phyloP scores from a whole-genome alignment of 2,888 invertebrate genomes.

The Acrocyrtus sp. region DNA sequence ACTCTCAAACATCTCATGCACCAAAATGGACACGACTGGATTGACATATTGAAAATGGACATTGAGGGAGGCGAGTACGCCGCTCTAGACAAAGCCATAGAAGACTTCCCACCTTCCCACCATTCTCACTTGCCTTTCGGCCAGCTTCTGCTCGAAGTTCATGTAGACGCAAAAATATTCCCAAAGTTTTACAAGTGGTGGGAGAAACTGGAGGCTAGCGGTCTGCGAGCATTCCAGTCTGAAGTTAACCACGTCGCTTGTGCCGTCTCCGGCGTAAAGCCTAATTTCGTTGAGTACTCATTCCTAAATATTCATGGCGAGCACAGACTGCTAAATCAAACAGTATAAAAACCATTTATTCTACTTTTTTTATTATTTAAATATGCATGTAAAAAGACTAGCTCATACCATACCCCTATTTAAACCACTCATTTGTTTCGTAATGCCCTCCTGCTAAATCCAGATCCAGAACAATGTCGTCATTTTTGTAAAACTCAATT shows the following conservation, averaged over 20 bases:
- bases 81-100: slow-evolving; percentile 23
- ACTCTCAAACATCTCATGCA: slow-evolving; percentile 30
- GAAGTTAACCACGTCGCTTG: slow-evolving; percentile 39
- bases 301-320: slow-evolving; percentile 32
- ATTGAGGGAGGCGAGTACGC: slow-evolving; percentile 47
- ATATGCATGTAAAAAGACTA: no score
- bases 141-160: slow-evolving; percentile 33
- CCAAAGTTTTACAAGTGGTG: slow-evolving; percentile 39
- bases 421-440: no score
- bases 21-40: slow-evolving; percentile 39
- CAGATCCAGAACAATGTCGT: no score
- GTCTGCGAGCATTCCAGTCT: slow-evolving; percentile 34
- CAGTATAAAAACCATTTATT: not conserved
- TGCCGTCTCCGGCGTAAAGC: slow-evolving; percentile 3
- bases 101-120: slow-evolving; percentile 15
- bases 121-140: slow-evolving; percentile 30
- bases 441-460: no score
- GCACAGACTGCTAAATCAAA: slow-evolving; percentile 11
- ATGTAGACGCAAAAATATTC: slow-evolving; percentile 29
- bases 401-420: no score
- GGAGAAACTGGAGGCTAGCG: slow-evolving; percentile 35
- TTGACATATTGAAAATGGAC: slow-evolving; percentile 50
- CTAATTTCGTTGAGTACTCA: slow-evolving; percentile 36
- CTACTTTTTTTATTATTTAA: not conserved
- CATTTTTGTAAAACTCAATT: no score